Evolutionary conservation across 1,140 invertebrate species (phyloP).

Genomic region (Pentalonia nigronervosa): DNA sequence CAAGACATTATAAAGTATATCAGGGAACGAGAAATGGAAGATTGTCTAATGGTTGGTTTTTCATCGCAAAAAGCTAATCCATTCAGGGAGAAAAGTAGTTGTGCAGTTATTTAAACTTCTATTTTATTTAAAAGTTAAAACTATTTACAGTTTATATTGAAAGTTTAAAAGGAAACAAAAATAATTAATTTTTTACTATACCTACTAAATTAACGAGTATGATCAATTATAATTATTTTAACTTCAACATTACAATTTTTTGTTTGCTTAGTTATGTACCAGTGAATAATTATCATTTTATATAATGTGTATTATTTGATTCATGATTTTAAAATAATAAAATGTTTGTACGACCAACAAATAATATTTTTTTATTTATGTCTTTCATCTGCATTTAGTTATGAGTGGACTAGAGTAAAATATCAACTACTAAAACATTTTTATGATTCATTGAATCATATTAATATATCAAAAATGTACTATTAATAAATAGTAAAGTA

Average conservation of each 20-base stretch:
- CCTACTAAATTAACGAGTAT: not conserved
- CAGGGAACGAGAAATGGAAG: constrained; percentile 90
- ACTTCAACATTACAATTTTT: not conserved
- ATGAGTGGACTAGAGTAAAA: not conserved
- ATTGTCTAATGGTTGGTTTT: constrained; percentile 94
- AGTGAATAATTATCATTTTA: not conserved
- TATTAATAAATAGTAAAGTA: not conserved
- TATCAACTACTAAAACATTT: not conserved
- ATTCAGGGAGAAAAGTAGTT: constrained; percentile 95
- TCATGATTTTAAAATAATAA: not conserved
- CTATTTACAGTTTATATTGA: not conserved
- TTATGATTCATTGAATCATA: not conserved
- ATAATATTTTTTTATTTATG: not conserved
- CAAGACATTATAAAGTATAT: constrained; percentile 94
- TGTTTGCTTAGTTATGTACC: not conserved
- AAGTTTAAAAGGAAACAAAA: not conserved
- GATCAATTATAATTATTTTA: constrained; percentile 32
- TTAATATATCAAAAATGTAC: not conserved
- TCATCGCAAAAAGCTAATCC: constrained; percentile 96
- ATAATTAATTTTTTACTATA: not conserved
- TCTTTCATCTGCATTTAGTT: not conserved
- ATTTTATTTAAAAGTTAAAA: not conserved
- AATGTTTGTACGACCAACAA: not conserved
- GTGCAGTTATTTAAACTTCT: constrained; percentile 75
- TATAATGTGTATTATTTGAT: not conserved